These are phyloP conservation scores for Diprion similis DNA, from an alignment of 1,140 invertebrate genomes.

Conservation along the genomic window DNA sequence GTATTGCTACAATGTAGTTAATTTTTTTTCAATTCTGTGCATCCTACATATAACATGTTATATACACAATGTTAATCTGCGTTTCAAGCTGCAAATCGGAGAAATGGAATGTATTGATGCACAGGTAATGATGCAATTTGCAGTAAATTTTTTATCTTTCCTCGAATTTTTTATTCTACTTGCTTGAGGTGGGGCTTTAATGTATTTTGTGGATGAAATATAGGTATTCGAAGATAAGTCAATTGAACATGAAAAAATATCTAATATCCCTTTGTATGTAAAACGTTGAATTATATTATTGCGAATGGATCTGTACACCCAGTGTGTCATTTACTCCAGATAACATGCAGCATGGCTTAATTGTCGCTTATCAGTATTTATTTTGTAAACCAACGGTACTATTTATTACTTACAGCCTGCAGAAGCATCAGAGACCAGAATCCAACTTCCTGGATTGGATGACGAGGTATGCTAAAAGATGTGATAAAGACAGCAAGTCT, in stretches of 20 bases:
- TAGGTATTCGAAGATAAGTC: neutral
- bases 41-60: neutral
- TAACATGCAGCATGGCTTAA: conserved; percentile 11
- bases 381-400: neutral
- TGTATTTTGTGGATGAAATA: conserved; percentile 9
- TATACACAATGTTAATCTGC: conserved; percentile 34
- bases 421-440: conserved; percentile 79
- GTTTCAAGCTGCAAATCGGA: conserved; percentile 67
- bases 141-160: neutral
- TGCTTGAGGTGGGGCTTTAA: too few species aligned
- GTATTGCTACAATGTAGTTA: neutral
- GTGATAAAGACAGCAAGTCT: conserved; percentile 9
- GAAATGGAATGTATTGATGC: conserved; percentile 70
- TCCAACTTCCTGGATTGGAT: conserved; percentile 74
- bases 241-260: too few species aligned
- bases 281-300: conserved; percentile 8
- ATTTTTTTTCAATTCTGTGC: conserved; percentile 10
- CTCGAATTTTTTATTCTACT: conserved; percentile 12
- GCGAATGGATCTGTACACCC: conserved; percentile 14
- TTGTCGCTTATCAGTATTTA: conserved; percentile 1
- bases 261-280: conserved; percentile 9
- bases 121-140: conserved; percentile 60
- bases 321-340: conserved; percentile 15
- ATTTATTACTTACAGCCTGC: conserved; percentile 67
- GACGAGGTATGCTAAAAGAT: conserved; percentile 61